Conservation (phyloP, 30 jellyfish, hydroid and myxozoan species). For the Turritopsis dohrnii region DNA sequence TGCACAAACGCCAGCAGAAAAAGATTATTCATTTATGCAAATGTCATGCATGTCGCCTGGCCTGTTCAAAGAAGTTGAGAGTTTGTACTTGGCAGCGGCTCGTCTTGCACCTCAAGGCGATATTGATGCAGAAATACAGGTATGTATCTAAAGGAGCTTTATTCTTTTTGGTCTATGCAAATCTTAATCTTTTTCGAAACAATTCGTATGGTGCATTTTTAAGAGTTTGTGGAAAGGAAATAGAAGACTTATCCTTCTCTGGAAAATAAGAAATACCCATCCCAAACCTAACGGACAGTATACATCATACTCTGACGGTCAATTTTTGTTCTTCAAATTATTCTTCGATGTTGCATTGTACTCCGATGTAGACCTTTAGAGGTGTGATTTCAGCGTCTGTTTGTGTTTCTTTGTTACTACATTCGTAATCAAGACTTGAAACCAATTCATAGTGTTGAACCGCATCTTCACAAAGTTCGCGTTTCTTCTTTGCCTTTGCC, state of each 20-base stretch:
- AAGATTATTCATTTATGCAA: not conserved
- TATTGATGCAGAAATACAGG: constrained; percentile 93
- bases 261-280: not conserved
- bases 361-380: not conserved
- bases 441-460: constrained; percentile 7
- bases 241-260: not conserved
- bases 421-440: constrained; percentile 15
- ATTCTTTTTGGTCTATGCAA: too few species aligned
- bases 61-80: constrained; percentile 51
- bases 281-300: not conserved
- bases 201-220: not conserved
- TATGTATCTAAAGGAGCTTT: constrained; percentile 18
- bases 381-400: constrained; percentile 18
- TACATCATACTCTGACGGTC: not conserved
- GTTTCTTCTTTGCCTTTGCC: constrained; percentile 15
- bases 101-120: constrained; percentile 55
- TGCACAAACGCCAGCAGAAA: not conserved
- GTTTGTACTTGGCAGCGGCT: constrained; percentile 77
- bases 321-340: not conserved
- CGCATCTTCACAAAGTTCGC: constrained; percentile 20
- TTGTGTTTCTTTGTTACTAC: constrained; percentile 12
- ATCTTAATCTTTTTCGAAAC: not conserved
- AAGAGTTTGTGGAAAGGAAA: not conserved
- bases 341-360: constrained; percentile 25
- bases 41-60: constrained; percentile 60